Evolutionary conservation across 1,140 invertebrate species (phyloP), one percentile per base, ranked within the genome.

Genomic region (Probaryconus sp.): DNA sequence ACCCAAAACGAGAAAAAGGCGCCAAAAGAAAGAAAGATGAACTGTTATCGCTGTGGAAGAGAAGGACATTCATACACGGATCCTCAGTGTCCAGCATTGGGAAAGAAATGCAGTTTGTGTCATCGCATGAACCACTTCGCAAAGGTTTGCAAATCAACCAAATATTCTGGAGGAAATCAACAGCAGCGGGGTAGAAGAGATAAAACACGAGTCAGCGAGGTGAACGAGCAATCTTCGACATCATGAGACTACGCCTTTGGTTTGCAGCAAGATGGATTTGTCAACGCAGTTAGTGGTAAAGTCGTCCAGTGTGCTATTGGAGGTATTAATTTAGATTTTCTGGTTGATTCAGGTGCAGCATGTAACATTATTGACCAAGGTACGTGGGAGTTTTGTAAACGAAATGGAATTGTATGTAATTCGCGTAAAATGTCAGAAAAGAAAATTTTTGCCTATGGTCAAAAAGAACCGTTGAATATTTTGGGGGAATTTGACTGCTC

Each of bases 331-430:
- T 26, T 67, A 30, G 17, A 18, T 11, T 4, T 68, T 0, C 35
- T 67, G n/a, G 35, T 74, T 6, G 70, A 73, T 20, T 74, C 61
- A 0, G 61, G 70, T 2, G 48, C 47, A 0, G 18, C 56, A n/a
- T 38, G 40, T 13, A 74, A 74, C n/a, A 48, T 67, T 21, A 16
- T 68, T 5, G 58, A 48, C 24, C n/a, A 26, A 9, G 18, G 9
- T 14, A 38, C 24, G 3, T 67, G 50, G 42, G 17, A 50, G 28
- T 3, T 7, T 14, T 60, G 10, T 24, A 60, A 67, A 42, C 26
- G 33, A 5, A 16, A 24, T 10, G 20, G 6, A 9, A 67, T 65
- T n/a, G 20, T 17, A 35, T 65, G 47, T 37, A 13, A 47, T 5
- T 43, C 48, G 0, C n/a, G 9, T 1, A 50, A 45, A 11, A 5